Evolutionary conservation across 2,113 vertebrate species (phyloP), one percentile per base, ranked within the genome.

Genomic region (Haemorhous mexicanus): DNA sequence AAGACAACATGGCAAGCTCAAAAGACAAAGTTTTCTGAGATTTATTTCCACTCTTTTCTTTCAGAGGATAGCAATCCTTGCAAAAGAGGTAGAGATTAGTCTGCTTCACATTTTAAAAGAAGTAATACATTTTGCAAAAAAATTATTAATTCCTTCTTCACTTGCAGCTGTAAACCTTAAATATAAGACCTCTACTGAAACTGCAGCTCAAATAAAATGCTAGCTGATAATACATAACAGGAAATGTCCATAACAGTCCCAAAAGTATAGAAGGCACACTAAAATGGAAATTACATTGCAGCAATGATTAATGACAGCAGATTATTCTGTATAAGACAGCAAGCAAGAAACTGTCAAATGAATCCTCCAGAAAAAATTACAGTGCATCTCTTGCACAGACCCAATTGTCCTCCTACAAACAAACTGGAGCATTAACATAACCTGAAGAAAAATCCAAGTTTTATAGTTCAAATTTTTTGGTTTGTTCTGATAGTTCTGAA

Each of bases 211-310:
- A 78, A 84, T 53, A 81, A 39, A 89, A 12, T 20, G 66, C 37
- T 91, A 2, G 3, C 41, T 72, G 74, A 33, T 53, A 92, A 88
- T 30, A 73, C 1, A 0, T 14, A 86, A 77, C 16, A 67, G 20
- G 15, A 84, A 78, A 82, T 73, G 80, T 89, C 69, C 53, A 58
- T 52, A 63, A 47, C 13, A 70, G 28, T 59, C 39, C 44, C 87
- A 91, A 72, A 26, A 63, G 17, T 37, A 61, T 3, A 84, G 66
- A 81, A 87, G 33, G 58, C 46, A 83, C 0, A 3, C 47, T 87
- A 95, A 90, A 92, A 92, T 74, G 55, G 79, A 86, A 93, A 95
- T 72, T 78, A 52, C 47, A 81, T 59, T 84, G 72, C 7, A 22
- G 47, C 35, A 84, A 46, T 69, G 84, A 94, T 73, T 95, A 93